Evolutionary conservation across 2,797 vertebrate species (phyloP), one percentile per base, ranked within the genome.

Genomic region (Limnodromus scolopaceus): DNA sequence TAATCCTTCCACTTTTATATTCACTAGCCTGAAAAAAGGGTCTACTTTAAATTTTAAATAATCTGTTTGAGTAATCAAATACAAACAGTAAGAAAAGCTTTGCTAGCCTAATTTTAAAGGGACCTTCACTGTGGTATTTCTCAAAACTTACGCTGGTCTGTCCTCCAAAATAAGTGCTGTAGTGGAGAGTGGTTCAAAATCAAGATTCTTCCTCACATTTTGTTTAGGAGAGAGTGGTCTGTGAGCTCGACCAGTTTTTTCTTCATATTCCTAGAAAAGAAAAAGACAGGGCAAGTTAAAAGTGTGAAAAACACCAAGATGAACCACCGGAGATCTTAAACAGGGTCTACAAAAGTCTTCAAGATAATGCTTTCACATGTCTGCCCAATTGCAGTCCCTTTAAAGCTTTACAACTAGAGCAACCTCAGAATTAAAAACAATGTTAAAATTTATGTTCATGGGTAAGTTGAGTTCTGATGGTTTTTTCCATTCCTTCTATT

Each of bases 81-180:
- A 57, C 3, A 77, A 2, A 24, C 6, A 54, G 19, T 30, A 54
- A 78, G 34, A 69, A 77, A 71, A 53, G 12, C 14, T 41, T 63
- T 63, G 27, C 43, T 36, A 68, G 22, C 12, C 20, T 46, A 49
- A 74, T 61, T 71, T 57, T 78, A 41, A 70, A 61, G n/a, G 28
- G n/a, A 68, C 11, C 8, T 18, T 72, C 22, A 19, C 38, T 60
- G 10, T 25, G 23, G 32, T 54, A 38, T 15, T 80, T n/a, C 30
- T 17, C 28, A 39, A 75, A 90, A 98, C 99, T 98, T 98, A 99
- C 99, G 99, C 98, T 45, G 99, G 99, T 80, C 99, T 98, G 97
- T 99, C 98, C 96, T 99, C 99, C 83, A 99, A 98, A 96, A 99
- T 99, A 77, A 99, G 99, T 1, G 99, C 99, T 0, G 99, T 99